Evolutionary conservation across 1,140 invertebrate genomes (phyloP).

Genomic region (Orius laevigatus): DNA sequence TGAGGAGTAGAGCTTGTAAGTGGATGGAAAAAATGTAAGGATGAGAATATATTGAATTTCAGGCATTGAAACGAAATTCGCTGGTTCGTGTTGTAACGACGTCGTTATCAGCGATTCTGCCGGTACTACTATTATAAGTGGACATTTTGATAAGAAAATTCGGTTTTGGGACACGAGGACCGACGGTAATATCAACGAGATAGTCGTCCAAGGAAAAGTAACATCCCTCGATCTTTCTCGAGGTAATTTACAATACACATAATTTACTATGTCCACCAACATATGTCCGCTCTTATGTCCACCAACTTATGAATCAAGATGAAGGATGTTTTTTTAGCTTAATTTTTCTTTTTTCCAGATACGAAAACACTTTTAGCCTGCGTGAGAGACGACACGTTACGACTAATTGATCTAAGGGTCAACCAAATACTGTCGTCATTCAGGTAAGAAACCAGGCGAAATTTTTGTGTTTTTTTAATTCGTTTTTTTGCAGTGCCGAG

Average conservation of each 20-base stretch:
- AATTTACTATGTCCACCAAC: too few relatives aligned
- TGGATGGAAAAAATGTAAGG: constrained; percentile 22
- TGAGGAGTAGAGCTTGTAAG: constrained; percentile 83
- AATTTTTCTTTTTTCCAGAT: constrained; percentile 43
- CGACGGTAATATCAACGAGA: constrained; percentile 61
- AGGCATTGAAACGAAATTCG: constrained; percentile 93
- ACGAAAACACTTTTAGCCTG: constrained; percentile 77
- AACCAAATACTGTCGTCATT: constrained; percentile 80
- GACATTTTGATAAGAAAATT: constrained; percentile 93
- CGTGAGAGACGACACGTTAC: constrained; percentile 85
- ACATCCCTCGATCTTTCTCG: constrained; percentile 86
- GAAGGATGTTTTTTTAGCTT: neutral
- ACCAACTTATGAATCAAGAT: too few relatives aligned
- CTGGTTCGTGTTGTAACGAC: constrained; percentile 92
- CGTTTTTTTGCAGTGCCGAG: constrained; percentile 50
- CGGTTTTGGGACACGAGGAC: constrained; percentile 90
- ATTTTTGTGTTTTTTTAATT: neutral
- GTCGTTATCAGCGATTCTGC: constrained; percentile 73
- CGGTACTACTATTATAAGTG: constrained; percentile 86
- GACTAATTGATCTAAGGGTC: constrained; percentile 84
- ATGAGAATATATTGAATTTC: constrained; percentile 18
- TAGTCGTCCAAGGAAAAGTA: constrained; percentile 79
- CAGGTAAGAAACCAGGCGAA: constrained; percentile 40
- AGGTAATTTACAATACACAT: constrained; percentile 44
- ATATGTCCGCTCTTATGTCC: too few relatives aligned